These are phyloP conservation scores for Drosophila eugracilis DNA, from an alignment of 1,140 invertebrate genomes.

Conservation along the genomic window DNA sequence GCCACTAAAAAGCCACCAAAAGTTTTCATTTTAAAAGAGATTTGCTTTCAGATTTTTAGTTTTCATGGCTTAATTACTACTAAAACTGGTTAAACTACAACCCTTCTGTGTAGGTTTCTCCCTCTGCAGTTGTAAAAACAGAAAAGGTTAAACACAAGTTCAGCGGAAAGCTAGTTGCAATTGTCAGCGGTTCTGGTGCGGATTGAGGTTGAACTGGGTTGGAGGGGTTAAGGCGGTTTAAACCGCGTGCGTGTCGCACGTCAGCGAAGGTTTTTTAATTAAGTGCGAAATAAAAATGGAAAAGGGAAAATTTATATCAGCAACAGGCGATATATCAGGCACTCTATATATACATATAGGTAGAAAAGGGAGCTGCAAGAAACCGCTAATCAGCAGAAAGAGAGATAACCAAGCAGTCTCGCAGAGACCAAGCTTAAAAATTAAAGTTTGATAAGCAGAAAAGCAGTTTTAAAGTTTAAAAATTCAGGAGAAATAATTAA, in stretches of 20 bases:
- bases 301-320: conserved; percentile 6
- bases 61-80: background rate
- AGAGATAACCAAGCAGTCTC: no score
- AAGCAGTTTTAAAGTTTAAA: no score
- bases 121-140: background rate
- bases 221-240: conserved; percentile 11
- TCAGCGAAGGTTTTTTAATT: conserved; percentile 68
- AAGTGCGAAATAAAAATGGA: conserved; percentile 66
- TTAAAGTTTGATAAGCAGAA: no score
- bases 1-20: no score
- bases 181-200: conserved; percentile 13
- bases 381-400: conserved; percentile 26
- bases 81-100: background rate
- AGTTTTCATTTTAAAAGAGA: no score
- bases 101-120: background rate
- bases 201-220: conserved; percentile 23
- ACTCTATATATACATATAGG: background rate
- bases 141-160: background rate
- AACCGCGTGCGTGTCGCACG: conserved; percentile 65
- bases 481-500: no score
- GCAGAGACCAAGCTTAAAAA: no score
- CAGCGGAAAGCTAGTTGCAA: conserved; percentile 9
- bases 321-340: background rate
- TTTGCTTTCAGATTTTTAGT: background rate
- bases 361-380: background rate